These are phyloP conservation scores for Xestia rhomboidea DNA, from an alignment of 2,888 invertebrate species.

Conservation along the genomic window DNA sequence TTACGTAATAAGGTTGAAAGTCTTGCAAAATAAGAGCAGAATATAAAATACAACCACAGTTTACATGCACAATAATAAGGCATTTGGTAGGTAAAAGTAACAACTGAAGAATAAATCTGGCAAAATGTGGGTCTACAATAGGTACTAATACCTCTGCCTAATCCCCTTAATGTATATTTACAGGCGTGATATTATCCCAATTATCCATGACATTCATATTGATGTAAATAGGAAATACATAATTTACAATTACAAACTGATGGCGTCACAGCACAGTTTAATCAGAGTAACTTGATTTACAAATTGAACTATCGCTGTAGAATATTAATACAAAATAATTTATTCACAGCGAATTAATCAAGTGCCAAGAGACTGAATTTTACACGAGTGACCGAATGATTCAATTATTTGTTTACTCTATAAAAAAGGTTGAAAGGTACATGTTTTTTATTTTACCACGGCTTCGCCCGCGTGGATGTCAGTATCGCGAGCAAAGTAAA, in stretches of 20 bases:
- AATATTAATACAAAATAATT: constrained; percentile 56
- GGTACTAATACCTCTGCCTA: not conserved
- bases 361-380: constrained; percentile 21
- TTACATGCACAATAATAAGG: not conserved
- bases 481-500: too few species aligned
- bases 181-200: not conserved
- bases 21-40: not conserved
- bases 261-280: constrained; percentile 46
- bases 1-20: not conserved
- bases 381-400: constrained; percentile 1
- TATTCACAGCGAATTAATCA: constrained; percentile 42
- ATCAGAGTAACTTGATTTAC: constrained; percentile 51
- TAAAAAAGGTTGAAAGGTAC: not conserved
- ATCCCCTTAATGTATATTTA: too few species aligned
- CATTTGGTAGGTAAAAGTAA: not conserved
- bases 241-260: constrained; percentile 34
- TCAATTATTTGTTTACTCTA: constrained; percentile 2
- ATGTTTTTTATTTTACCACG: too few species aligned
- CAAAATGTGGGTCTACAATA: not conserved
- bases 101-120: not conserved
- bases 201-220: not conserved
- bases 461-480: too few species aligned
- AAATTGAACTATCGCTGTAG: constrained; percentile 36
- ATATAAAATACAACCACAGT: not conserved
- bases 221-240: constrained; percentile 8